phyloP scores from a whole-genome alignment of 92 coral and sea anemone species.

The Micromussa lordhowensis region DNA sequence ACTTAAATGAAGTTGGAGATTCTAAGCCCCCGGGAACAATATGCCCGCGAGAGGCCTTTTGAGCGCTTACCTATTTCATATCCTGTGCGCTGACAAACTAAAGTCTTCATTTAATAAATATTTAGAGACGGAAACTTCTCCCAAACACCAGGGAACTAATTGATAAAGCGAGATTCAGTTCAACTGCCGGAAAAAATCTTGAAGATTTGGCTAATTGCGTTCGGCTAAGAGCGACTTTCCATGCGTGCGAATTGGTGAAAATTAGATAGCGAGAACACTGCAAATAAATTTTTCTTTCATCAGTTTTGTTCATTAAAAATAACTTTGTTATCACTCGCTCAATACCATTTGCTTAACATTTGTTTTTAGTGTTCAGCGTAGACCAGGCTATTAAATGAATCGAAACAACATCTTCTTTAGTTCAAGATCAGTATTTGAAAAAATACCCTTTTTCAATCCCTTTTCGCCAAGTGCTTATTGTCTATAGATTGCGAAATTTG shows the following conservation, averaged over 20 bases:
- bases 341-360: slow-evolving; percentile 63
- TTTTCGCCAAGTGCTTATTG: slow-evolving; percentile 16
- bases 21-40: slow-evolving; percentile 34
- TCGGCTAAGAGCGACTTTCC: slow-evolving; percentile 13
- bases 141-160: slow-evolving; percentile 85
- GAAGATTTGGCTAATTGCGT: slow-evolving; percentile 42
- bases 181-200: slow-evolving; percentile 72
- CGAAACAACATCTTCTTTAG: slow-evolving; percentile 5
- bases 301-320: slow-evolving; percentile 70
- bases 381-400: slow-evolving; percentile 31
- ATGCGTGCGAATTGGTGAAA: slow-evolving; percentile 26
- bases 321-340: slow-evolving; percentile 71
- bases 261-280: slow-evolving; percentile 9
- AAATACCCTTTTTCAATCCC: neutral
- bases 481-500: slow-evolving; percentile 54
- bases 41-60: slow-evolving; percentile 48
- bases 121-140: slow-evolving; percentile 84
- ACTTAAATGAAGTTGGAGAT: slow-evolving; percentile 34
- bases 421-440: neutral
- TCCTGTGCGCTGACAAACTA: slow-evolving; percentile 82
- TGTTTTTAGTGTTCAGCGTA: slow-evolving; percentile 32
- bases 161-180: slow-evolving; percentile 74
- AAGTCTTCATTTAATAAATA: slow-evolving; percentile 84
- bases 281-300: slow-evolving; percentile 36
- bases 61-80: slow-evolving; percentile 76